These are phyloP conservation scores for Polydrusus tereticollis DNA, from an alignment of 2,888 invertebrate species.

Conservation along the genomic window DNA sequence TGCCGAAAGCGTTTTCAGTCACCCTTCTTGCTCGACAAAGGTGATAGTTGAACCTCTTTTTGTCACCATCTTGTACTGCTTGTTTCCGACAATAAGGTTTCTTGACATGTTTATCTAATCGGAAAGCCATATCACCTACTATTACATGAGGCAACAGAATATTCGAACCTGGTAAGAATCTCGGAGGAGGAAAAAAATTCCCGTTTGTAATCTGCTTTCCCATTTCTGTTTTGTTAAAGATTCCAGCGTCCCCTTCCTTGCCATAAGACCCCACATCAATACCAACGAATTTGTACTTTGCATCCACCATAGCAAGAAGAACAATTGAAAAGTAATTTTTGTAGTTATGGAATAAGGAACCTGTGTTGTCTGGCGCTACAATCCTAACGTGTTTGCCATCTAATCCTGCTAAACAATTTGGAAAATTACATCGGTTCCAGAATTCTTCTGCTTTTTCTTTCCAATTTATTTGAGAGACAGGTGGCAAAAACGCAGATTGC, in stretches of 20 bases:
- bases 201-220: slow-evolving; percentile 9
- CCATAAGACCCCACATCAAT: slow-evolving; percentile 29
- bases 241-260: slow-evolving; percentile 28
- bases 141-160: slow-evolving; percentile 24
- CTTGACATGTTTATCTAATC: slow-evolving; percentile 19
- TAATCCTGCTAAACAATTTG: slow-evolving; percentile 23
- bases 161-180: slow-evolving; percentile 21
- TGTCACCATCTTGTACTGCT: slow-evolving; percentile 4
- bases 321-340: slow-evolving; percentile 24
- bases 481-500: too few species aligned
- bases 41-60: slow-evolving; percentile 19
- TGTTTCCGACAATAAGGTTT: slow-evolving; percentile 12
- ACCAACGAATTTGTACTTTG: slow-evolving; percentile 10
- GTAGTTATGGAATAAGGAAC: slow-evolving; percentile 20
- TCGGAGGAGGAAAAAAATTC: slow-evolving; percentile 18
- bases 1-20: slow-evolving; percentile 18
- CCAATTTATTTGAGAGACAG: neutral
- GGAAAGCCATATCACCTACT: slow-evolving; percentile 27
- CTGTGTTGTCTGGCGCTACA: slow-evolving; percentile 2
- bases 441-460: slow-evolving; percentile 23
- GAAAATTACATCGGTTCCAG: slow-evolving; percentile 17
- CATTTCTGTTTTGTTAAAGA: slow-evolving; percentile 24
- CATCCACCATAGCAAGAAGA: slow-evolving; percentile 11
- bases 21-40: slow-evolving; percentile 17
- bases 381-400: slow-evolving; percentile 27